Base-by-base conservation (phyloP, 2,888 invertebrate genomes). In the Erebia ligea region DNA sequence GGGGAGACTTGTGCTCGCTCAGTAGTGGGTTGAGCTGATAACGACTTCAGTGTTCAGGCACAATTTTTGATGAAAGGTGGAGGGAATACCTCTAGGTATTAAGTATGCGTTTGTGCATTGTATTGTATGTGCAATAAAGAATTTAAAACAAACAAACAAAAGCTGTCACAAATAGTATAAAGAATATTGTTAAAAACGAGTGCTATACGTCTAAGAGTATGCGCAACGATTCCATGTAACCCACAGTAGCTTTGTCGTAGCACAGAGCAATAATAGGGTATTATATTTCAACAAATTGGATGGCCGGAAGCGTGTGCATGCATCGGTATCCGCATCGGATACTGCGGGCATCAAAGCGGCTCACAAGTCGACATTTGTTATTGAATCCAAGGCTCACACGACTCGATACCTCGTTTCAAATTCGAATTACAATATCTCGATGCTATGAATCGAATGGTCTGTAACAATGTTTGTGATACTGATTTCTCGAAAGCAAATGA, bases 261-360 rank as follows among this genome's bases (percentile, higher is more conserved):
- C 67, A 61, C 67, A 74, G 69, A 73, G 73, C 71, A 74, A 73
- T 74, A 67, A 73, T 69, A 71, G 67, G 71, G 64, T 59, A 71
- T 73, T 73, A 73, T 71, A 63, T 67, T 50, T 61, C 67, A 64
- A 70, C 70, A 73, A 73, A 73, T 73, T 74, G 74, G 70, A 70
- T 70, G 40, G 66, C 21, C 52, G 13, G 10, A 64, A 54, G 25
- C 56, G 52, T 61, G 61, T 70, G 66, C 45, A 65, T 62, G 66
- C 52, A 50, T 19, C 25, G 58, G 15, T 45, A 66, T 69, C 63
- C 9, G 57, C 64, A 42, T 6, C 45, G 17, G 52, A 61, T 40
- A 61, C 48, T 10, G 15, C 19, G 21, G 25, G 42, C 45, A 66
- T 59, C 61, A 65, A 61, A 70, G 70, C 65, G 50, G 34, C 65